Conservation (phyloP, 2,888 invertebrate genomes). For the Pogonocherus hispidulus region DNA sequence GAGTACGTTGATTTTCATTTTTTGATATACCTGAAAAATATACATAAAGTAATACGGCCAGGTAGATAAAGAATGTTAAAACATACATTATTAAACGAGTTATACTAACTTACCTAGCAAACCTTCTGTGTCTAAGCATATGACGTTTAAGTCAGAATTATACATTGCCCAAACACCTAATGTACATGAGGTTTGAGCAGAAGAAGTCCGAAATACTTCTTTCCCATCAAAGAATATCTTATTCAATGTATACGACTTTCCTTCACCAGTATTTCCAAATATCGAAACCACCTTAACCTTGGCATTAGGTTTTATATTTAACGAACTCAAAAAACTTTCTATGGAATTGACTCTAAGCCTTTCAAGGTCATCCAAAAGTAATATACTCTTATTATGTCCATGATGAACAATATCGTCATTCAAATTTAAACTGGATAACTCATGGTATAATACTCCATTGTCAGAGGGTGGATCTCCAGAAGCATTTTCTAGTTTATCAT, state of each 20-base stretch:
- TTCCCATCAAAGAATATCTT: slow-evolving; percentile 76
- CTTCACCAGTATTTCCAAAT: slow-evolving; percentile 88
- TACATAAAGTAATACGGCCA: neutral
- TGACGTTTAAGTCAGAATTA: slow-evolving; percentile 75
- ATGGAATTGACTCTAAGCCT: slow-evolving; percentile 72
- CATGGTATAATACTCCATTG: slow-evolving; percentile 26
- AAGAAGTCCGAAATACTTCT: slow-evolving; percentile 77
- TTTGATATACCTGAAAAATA: slow-evolving; percentile 64
- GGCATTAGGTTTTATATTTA: slow-evolving; percentile 69
- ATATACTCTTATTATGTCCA: slow-evolving; percentile 67
- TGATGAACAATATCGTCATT: slow-evolving; percentile 46
- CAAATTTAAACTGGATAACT: slow-evolving; percentile 51
- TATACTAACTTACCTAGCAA: slow-evolving; percentile 72
- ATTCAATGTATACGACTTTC: slow-evolving; percentile 85
- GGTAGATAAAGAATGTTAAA: slow-evolving; percentile 23
- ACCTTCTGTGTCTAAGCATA: slow-evolving; percentile 87
- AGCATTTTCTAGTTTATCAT: slow-evolving; percentile 28
- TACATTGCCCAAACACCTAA: slow-evolving; percentile 85
- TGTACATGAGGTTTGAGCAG: slow-evolving; percentile 80
- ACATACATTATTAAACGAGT: slow-evolving; percentile 4
- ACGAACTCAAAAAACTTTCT: slow-evolving; percentile 70
- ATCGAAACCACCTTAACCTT: slow-evolving; percentile 86
- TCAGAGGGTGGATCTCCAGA: slow-evolving; percentile 23
- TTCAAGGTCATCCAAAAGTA: slow-evolving; percentile 76
- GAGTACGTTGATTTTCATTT: slow-evolving; percentile 76